Percentiles rank a stretch among this genome's conserved stretches.
Evolutionary conservation across 2,113 vertebrate species (phyloP).

Genomic region (Pteronura brasiliensis): DNA sequence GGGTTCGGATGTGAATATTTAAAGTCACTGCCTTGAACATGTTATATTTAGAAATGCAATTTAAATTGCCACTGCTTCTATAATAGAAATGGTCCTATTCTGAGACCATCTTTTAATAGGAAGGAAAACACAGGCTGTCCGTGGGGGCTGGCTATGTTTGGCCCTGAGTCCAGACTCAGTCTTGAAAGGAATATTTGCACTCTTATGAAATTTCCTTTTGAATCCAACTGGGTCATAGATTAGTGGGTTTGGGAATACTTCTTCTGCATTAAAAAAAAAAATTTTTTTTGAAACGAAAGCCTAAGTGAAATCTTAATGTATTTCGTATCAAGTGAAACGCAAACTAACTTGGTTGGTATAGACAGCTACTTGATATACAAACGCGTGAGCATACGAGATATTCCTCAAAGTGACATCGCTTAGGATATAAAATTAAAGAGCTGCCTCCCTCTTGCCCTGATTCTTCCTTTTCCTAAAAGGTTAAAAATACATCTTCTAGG

Average conservation of each 20-base stretch:
- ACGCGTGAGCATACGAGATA: not conserved
- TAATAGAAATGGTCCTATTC: constrained; percentile 47
- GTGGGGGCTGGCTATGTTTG: not conserved
- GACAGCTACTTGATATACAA: not conserved
- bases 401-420: not conserved
- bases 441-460: not conserved
- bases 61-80: constrained; percentile 37
- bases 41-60: constrained; percentile 60
- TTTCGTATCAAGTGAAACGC: not conserved
- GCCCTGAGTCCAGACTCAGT: constrained; percentile 31
- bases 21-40: constrained; percentile 1
- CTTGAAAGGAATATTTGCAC: not conserved
- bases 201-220: constrained; percentile 50
- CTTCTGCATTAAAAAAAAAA: not conserved
- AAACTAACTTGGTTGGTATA: not conserved
- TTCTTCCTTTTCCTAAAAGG: not conserved
- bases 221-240: constrained; percentile 66
- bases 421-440: not conserved
- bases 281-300: not conserved
- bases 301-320: not conserved
- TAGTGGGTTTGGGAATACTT: constrained; percentile 27
- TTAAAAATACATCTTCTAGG: not conserved
- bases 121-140: not conserved
- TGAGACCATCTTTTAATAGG: constrained; percentile 29
- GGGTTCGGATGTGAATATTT: constrained; percentile 7